Conservation (phyloP, 2,113 vertebrate genomes). For the Catharus minimus region DNA sequence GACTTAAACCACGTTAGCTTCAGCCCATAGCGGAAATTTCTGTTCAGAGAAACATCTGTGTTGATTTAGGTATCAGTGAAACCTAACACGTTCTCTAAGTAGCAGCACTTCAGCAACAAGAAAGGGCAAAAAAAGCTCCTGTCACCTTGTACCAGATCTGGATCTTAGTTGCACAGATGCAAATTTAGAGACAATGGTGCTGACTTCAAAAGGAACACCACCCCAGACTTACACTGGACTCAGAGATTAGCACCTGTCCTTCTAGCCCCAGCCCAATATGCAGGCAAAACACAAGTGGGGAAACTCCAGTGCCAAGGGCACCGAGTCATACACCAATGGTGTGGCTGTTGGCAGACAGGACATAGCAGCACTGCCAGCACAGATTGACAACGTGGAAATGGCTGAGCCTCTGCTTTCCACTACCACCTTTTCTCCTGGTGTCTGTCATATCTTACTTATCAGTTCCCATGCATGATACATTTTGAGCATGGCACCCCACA, state of each 20-base stretch:
- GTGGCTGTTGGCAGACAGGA: background rate
- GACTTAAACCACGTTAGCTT: background rate
- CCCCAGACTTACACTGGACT: background rate
- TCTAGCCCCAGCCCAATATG: background rate
- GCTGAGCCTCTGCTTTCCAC: background rate
- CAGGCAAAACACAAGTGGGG: background rate
- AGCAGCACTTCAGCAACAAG: background rate
- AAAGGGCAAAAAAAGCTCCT: background rate
- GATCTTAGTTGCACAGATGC: background rate
- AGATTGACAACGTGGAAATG: background rate
- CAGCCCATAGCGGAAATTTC: background rate
- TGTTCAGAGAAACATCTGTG: slow-evolving; percentile 24
- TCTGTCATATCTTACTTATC: background rate
- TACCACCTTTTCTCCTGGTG: background rate
- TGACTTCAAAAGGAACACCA: slow-evolving; percentile 1
- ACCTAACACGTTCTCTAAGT: background rate
- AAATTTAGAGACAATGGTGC: background rate
- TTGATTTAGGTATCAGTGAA: background rate
- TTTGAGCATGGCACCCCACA: background rate
- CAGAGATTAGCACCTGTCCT: background rate
- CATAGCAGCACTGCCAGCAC: background rate
- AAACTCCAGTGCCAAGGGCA: background rate
- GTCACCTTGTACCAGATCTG: background rate
- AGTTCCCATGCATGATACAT: background rate
- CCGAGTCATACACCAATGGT: accelerated